Conservation (phyloP, 2,888 invertebrate genomes). For the Baccha elongata region DNA sequence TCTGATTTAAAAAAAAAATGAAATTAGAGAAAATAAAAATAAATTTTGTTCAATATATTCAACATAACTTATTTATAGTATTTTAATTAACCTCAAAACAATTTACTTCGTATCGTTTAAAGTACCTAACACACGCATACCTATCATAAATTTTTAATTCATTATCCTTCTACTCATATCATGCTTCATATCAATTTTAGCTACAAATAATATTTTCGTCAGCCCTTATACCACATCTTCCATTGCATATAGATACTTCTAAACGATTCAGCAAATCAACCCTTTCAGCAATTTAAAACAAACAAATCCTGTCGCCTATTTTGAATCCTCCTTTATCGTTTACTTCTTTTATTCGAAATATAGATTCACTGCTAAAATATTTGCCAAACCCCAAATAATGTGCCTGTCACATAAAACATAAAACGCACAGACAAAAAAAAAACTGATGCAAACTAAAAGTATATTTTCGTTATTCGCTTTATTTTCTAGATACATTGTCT, state of each 20-base stretch:
- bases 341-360: slow-evolving; percentile 27
- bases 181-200: slow-evolving; percentile 32
- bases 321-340: slow-evolving; percentile 64
- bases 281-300: slow-evolving; percentile 61
- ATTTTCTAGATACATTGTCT: slow-evolving; percentile 58
- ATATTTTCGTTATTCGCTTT: slow-evolving; percentile 62
- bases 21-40: too few relatives aligned
- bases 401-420: slow-evolving; percentile 33
- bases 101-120: too few relatives aligned
- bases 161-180: slow-evolving; percentile 40
- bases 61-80: too few relatives aligned
- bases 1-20: too few relatives aligned
- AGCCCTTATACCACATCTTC: slow-evolving; percentile 1
- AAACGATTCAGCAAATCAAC: slow-evolving; percentile 45
- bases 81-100: too few relatives aligned
- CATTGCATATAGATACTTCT: slow-evolving; percentile 7
- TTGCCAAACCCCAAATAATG: slow-evolving; percentile 48
- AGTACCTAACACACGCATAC: too few relatives aligned
- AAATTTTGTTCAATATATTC: too few relatives aligned
- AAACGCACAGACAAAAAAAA: slow-evolving; percentile 9
- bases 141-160: slow-evolving; percentile 67
- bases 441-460: slow-evolving; percentile 26
- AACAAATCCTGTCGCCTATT: slow-evolving; percentile 54
- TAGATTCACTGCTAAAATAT: slow-evolving; percentile 20
- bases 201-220: slow-evolving; percentile 30